Percentiles rank a stretch among this genome's conserved stretches.
These are phyloP conservation scores for Cryptosula pallasiana DNA, from an alignment of 2,888 invertebrate species.

Conservation along the genomic window DNA sequence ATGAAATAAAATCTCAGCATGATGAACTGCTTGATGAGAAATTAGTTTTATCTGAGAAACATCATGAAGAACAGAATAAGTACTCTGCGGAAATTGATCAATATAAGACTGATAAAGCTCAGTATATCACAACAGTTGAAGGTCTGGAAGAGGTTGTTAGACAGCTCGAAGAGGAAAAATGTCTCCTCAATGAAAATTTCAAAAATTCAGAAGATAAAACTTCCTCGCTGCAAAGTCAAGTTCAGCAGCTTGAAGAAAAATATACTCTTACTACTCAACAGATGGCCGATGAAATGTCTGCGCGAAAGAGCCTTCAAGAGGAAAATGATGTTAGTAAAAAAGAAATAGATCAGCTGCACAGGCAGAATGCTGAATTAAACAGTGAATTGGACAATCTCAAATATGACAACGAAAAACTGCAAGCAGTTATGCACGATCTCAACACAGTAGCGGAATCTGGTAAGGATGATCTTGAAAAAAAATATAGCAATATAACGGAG, in stretches of 20 bases:
- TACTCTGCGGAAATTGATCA: background rate
- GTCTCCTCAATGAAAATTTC: background rate
- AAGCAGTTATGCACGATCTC: background rate
- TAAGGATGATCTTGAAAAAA: background rate
- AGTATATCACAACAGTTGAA: constrained; percentile 23
- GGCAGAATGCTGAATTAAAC: constrained; percentile 18
- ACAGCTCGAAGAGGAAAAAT: constrained; percentile 22
- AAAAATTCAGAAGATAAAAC: background rate
- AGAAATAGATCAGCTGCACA: constrained; percentile 23
- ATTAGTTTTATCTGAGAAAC: no score
- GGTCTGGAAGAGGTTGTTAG: constrained; percentile 26
- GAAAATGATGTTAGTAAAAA: constrained; percentile 28
- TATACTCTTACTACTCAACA: background rate
- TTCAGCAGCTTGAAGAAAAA: background rate
- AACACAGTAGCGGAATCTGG: background rate
- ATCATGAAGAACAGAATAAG: background rate
- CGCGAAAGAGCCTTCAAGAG: constrained; percentile 8
- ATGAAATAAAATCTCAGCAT: no score
- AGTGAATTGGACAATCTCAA: constrained; percentile 20
- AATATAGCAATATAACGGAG: background rate
- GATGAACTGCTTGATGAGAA: no score
- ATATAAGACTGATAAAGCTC: background rate
- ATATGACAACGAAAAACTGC: constrained; percentile 25
- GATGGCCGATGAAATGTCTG: background rate
- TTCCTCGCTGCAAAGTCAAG: background rate